Base-by-base conservation (phyloP, 1,140 invertebrate species). In the Bilobella aurantiaca region DNA sequence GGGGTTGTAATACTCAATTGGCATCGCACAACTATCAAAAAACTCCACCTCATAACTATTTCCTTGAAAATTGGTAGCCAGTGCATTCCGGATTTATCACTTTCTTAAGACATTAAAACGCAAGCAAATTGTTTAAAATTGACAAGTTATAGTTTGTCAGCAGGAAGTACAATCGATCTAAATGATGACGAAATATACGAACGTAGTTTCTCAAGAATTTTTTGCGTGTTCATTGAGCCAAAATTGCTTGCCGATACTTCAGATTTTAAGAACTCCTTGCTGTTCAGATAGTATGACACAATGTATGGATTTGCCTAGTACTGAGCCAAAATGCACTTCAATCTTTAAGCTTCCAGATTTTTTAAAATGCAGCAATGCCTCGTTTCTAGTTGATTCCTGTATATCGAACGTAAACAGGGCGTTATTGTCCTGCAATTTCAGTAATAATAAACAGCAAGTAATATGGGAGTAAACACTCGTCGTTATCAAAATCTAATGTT, bases 341-440 rank as follows among this genome's bases (percentile, higher is more conserved):
- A 70, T 3, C 46, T 47, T 61, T 14, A 70, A 58, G n/a, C 28
- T 67, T 37, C 69, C 65, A 47, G 3, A 16, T 59, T 57, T 67
- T 47, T 66, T 63, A 16, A 67, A 56, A 25, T 5, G 23, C 1
- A 70, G 28, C 31, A 34, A n/a, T 12, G 63, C 5, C 27, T 61
- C 63, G 2, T 30, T 28, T 16, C 27, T 21, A 23, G 2, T 25
- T 3, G 42, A 21, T 23, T 64, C 37, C 5, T 8, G 28, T 1
- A 67, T 46, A 46, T 70, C 65, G 34, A 70, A 70, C 30, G 62
- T 23, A 57, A 67, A 67, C n/a, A 70, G 31, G 28, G n/a, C 21
- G 31, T 70, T 60, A 8, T 47, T 70, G 65, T 18, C 32, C 30
- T n/a, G 62, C 30, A 28, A 70, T 32, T 56, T 58, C 65, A 12